Conservation (phyloP, 37 sponge, comb jelly and placozoan species). For the Ianthella basta region DNA sequence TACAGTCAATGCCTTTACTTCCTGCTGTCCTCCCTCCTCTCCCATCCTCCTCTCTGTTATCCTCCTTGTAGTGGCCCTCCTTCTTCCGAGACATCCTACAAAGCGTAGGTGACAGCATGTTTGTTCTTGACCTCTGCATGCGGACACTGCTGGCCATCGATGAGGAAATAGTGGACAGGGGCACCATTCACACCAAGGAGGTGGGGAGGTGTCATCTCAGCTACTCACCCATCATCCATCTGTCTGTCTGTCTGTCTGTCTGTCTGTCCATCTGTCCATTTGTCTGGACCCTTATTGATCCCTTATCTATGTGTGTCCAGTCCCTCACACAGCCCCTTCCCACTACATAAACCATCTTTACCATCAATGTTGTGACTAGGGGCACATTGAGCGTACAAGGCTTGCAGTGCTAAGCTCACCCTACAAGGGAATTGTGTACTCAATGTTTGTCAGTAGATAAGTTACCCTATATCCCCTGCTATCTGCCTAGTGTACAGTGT, state of each 20-base stretch:
- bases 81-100: slow-evolving; percentile 81
- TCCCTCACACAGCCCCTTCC: too few relatives aligned
- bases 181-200: slow-evolving; percentile 66
- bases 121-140: slow-evolving; percentile 73
- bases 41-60: neutral
- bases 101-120: slow-evolving; percentile 29
- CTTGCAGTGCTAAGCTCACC: too few relatives aligned
- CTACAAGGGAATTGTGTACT: too few relatives aligned
- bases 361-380: too few relatives aligned
- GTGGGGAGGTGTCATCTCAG: slow-evolving; percentile 10
- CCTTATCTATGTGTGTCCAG: neutral
- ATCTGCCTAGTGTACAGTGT: too few relatives aligned
- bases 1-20: neutral
- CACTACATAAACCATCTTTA: too few relatives aligned
- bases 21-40: neutral
- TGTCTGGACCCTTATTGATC: neutral
- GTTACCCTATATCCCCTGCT: too few relatives aligned
- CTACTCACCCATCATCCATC: neutral
- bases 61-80: slow-evolving; percentile 64
- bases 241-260: neutral
- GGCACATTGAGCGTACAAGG: too few relatives aligned
- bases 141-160: slow-evolving; percentile 80
- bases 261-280: neutral
- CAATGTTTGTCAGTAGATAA: too few relatives aligned
- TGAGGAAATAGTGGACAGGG: slow-evolving; percentile 80